Evolutionary conservation across 2,797 vertebrate species (phyloP).

Genomic region (Ciconia nigra): DNA sequence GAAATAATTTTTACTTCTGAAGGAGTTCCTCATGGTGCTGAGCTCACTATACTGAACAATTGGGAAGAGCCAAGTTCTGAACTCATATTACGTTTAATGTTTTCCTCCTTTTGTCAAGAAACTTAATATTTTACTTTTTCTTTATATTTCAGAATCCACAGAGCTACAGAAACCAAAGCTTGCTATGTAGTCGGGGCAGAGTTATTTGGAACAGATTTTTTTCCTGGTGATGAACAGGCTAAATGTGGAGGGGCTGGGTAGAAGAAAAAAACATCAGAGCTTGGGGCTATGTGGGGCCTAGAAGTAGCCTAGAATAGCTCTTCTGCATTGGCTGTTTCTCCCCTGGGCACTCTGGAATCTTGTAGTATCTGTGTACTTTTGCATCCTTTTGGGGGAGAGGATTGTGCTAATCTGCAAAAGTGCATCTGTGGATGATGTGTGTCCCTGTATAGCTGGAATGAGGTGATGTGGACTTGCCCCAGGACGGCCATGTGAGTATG

Average conservation of each 20-base stretch:
- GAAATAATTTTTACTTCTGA: not conserved
- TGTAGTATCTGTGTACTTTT: not conserved
- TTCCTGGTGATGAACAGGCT: not conserved
- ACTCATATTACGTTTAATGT: accelerated
- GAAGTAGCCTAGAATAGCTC: not conserved
- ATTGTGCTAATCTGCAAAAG: not conserved
- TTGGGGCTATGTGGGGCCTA: not conserved
- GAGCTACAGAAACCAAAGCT: not conserved
- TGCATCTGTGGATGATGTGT: not conserved
- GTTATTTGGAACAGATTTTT: not conserved
- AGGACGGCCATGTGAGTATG: not conserved
- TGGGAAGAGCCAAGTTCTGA: not conserved
- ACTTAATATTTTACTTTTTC: not conserved
- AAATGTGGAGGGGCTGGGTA: not conserved
- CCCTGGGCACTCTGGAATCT: not conserved
- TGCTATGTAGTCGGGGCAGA: not conserved
- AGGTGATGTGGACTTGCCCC: not conserved
- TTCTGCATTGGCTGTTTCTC: not conserved
- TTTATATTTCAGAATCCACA: not conserved
- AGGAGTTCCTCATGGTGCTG: not conserved
- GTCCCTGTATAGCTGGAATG: not conserved
- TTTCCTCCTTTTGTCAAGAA: not conserved
- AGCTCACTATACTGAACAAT: not conserved
- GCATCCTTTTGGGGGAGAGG: not conserved
- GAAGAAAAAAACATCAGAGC: not conserved